Conservation (phyloP, 2,797 vertebrate genomes). For the Notamacropus eugenii region DNA sequence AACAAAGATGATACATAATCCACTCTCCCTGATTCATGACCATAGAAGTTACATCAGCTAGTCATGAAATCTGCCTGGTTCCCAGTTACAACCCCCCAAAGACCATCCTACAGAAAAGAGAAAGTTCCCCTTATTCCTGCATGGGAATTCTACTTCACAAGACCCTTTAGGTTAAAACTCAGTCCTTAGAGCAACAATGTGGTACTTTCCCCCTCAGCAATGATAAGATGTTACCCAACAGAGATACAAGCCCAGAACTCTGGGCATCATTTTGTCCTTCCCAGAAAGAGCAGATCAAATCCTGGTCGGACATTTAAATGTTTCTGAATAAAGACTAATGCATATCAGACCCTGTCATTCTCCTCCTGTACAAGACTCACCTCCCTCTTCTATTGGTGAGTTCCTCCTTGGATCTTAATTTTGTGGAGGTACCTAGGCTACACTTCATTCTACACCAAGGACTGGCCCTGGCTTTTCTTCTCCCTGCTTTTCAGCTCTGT, state of each 20-base stretch:
- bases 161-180: not conserved
- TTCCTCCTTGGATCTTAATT: not conserved
- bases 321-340: not conserved
- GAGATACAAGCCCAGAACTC: constrained; percentile 15
- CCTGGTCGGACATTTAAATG: constrained; percentile 46
- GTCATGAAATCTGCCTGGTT: constrained; percentile 56
- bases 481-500: not conserved
- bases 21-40: constrained; percentile 36
- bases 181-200: constrained; percentile 48
- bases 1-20: constrained; percentile 62
- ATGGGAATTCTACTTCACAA: constrained; percentile 38
- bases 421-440: not conserved
- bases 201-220: not conserved
- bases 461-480: not conserved
- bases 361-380: not conserved
- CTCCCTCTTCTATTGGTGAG: not conserved
- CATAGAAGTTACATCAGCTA: constrained; percentile 45
- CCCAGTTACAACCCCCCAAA: not conserved
- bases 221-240: not conserved
- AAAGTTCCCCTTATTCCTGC: not conserved
- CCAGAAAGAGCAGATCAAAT: constrained; percentile 6
- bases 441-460: not conserved
- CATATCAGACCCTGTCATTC: not conserved
- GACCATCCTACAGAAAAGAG: constrained; percentile 25
- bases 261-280: constrained; percentile 4